Percentiles rank a stretch among this genome's conserved stretches.
Evolutionary conservation across 2,113 vertebrate genomes (phyloP).

Genomic region (Centropus bengalensis): DNA sequence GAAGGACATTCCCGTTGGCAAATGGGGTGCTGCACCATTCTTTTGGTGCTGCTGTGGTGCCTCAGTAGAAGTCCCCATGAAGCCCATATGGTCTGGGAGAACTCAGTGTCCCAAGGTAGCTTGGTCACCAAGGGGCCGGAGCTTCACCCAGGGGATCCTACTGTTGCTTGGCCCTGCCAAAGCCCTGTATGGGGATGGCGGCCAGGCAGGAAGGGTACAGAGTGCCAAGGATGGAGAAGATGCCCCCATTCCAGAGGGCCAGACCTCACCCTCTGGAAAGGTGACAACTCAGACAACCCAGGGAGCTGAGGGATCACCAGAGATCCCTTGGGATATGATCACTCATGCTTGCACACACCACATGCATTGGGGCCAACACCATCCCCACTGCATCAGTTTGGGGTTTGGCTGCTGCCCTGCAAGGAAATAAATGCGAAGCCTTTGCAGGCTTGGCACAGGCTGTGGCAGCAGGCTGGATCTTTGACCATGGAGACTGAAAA

Average conservation of each 20-base stretch:
- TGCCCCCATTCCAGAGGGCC: neutral
- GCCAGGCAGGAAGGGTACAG: neutral
- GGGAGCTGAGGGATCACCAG: neutral
- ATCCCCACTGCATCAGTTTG: neutral
- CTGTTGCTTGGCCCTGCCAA: neutral
- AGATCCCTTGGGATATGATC: neutral
- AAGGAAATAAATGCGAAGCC: neutral
- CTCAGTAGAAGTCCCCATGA: neutral
- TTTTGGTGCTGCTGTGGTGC: neutral
- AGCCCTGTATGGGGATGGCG: neutral
- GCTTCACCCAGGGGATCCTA: neutral
- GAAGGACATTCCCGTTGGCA: neutral
- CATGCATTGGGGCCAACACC: neutral
- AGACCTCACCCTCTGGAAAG: neutral
- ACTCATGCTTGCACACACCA: rapidly evolving
- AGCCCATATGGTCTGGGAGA: neutral
- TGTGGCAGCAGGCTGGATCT: rapidly evolving
- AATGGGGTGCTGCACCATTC: neutral
- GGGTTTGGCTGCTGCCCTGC: neutral
- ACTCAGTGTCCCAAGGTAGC: neutral
- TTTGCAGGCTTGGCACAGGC: neutral
- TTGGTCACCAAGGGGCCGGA: neutral
- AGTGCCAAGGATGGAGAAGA: neutral
- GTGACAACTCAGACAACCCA: neutral
- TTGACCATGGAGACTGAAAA: neutral